Conservation (phyloP, 2,113 vertebrate genomes). For the Alectura lathami region DNA sequence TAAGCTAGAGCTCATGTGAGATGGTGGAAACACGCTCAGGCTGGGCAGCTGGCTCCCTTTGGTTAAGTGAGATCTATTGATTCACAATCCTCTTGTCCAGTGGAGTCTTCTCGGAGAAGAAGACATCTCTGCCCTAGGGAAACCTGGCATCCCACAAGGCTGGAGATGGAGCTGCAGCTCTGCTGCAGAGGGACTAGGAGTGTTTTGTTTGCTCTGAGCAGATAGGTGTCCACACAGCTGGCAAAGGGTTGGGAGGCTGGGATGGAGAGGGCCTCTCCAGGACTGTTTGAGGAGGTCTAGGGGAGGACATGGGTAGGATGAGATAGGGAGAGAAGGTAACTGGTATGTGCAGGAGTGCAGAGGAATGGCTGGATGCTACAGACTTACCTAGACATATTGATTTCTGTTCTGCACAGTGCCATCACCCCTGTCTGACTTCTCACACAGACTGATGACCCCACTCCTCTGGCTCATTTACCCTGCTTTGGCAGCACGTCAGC, state of each 20-base stretch:
- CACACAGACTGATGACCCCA: background rate
- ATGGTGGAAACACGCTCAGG: background rate
- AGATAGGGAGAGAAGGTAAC: background rate
- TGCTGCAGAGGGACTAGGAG: background rate
- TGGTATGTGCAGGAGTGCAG: accelerated
- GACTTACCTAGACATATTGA: background rate
- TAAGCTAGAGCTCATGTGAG: background rate
- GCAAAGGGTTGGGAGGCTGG: background rate
- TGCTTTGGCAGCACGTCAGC: background rate
- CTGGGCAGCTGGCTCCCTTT: background rate
- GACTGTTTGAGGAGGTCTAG: background rate
- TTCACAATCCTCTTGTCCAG: background rate
- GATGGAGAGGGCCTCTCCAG: background rate
- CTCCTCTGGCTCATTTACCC: background rate
- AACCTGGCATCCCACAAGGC: background rate
- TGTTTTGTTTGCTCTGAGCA: background rate
- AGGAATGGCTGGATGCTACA: background rate
- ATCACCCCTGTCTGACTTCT: background rate
- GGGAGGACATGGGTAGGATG: background rate
- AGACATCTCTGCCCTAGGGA: background rate
- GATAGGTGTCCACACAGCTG: background rate
- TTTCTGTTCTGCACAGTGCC: background rate
- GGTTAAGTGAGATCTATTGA: background rate
- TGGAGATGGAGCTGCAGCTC: background rate
- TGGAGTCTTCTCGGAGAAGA: background rate